Evolutionary conservation across 2,797 vertebrate species (phyloP), one percentile per base, ranked within the genome.

Genomic region (Sciurus carolinensis): DNA sequence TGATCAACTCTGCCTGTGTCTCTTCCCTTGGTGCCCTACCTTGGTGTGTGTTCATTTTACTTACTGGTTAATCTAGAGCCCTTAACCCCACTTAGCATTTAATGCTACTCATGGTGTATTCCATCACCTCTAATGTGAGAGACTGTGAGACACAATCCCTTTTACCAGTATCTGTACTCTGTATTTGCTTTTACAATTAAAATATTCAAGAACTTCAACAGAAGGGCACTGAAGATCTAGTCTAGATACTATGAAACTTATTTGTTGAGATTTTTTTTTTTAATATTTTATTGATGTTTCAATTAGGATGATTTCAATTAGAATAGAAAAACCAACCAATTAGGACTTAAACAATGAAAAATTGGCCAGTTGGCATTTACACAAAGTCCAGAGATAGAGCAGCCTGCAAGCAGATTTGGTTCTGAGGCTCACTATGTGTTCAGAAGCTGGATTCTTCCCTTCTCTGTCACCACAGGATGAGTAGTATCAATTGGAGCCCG

Each of bases 341-440:
- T 80, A 36, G 77, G n/a, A 39, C 17, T 69, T 75, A 62, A 75
- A 50, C 71, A 92, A 57, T 85, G 22, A 66, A 93, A 92, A 76
- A 10, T 20, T 39, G 39, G 17, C 20, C 62, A 66, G 24, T 7
- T 57, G n/a, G 52, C 20, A 86, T 87, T 93, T 86, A 59, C 24
- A 73, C 30, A 5, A 84, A 66, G 44, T 39, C 72, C 72, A 88
- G 83, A 91, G 77, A 64, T 4, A 54, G 28, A 66, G 36, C 47
- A 59, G 33, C 1, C 24, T 80, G 33, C 28, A 44, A 18, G 50
- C 62, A 30, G 80, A 39, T 30, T 20, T 84, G 66, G 66, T 42
- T 80, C 26, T 59, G 33, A 14, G 28, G 20, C 57, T 89, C 13
- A 52, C 39, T 36, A 3, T 36, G 15, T 36, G 15, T 84, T 28